A percentile compares a stretch with the other conserved stretches of the same genome.
phyloP scores from a whole-genome alignment of 2,113 vertebrate genomes.

The Polypterus senegalus region DNA sequence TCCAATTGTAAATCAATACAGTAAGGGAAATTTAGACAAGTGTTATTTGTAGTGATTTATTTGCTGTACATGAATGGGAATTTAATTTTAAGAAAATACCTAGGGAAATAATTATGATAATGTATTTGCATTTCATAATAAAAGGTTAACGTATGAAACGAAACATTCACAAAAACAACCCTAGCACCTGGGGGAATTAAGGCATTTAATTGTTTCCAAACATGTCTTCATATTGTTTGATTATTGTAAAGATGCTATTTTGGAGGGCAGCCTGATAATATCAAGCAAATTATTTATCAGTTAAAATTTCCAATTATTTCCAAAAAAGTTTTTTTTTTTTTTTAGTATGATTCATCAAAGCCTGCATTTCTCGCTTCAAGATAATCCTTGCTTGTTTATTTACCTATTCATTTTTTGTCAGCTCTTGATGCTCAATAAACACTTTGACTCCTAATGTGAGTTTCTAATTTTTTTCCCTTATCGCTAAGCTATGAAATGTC shows the following conservation, averaged over 20 bases:
- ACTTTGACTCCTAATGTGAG: slow-evolving; percentile 18
- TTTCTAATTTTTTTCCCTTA: slow-evolving; percentile 24
- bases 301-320: neutral
- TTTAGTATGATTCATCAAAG: neutral
- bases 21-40: neutral
- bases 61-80: neutral
- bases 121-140: slow-evolving; percentile 1
- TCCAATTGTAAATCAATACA: neutral
- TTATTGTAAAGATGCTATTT: too few relatives aligned
- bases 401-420: slow-evolving; percentile 7
- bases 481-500: slow-evolving; percentile 31
- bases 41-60: neutral
- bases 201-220: neutral
- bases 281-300: neutral
- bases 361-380: neutral
- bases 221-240: neutral
- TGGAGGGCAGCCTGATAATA: neutral
- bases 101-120: neutral
- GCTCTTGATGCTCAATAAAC: slow-evolving; percentile 16
- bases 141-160: neutral
- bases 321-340: neutral
- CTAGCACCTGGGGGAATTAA: neutral
- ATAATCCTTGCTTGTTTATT: neutral
- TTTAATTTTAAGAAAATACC: neutral
- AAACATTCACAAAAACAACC: neutral